These are phyloP conservation scores for Dione juno DNA, from an alignment of 2,888 invertebrate species.

Conservation along the genomic window DNA sequence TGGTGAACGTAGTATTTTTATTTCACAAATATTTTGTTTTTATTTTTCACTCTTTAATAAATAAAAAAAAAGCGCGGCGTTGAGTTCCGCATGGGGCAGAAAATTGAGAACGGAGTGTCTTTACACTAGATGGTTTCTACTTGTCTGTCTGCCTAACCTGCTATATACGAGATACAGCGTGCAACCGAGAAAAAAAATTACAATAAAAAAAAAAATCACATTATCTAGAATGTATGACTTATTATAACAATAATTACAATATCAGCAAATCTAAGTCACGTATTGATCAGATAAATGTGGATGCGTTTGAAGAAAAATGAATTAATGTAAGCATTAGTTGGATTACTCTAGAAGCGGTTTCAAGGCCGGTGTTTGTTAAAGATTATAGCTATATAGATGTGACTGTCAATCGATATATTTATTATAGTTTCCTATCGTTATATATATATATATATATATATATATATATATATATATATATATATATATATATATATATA, in stretches of 20 bases:
- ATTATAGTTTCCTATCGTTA: background rate
- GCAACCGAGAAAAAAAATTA: background rate
- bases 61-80: background rate
- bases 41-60: too few relatives aligned
- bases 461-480: too few relatives aligned
- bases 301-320: slow-evolving; percentile 57
- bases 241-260: slow-evolving; percentile 14
- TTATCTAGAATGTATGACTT: background rate
- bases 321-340: slow-evolving; percentile 55
- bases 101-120: background rate
- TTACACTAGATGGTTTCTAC: background rate
- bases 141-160: background rate
- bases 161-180: background rate
- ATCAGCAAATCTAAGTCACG: slow-evolving; percentile 41
- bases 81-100: background rate
- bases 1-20: too few relatives aligned
- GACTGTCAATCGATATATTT: background rate
- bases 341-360: slow-evolving; percentile 74
- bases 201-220: background rate
- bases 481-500: too few relatives aligned
- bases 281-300: slow-evolving; percentile 35
- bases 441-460: too few relatives aligned
- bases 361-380: slow-evolving; percentile 66
- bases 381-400: slow-evolving; percentile 46
- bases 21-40: too few relatives aligned